Conservation (phyloP, 2,888 invertebrate species). For the Agrochola lychnidis region DNA sequence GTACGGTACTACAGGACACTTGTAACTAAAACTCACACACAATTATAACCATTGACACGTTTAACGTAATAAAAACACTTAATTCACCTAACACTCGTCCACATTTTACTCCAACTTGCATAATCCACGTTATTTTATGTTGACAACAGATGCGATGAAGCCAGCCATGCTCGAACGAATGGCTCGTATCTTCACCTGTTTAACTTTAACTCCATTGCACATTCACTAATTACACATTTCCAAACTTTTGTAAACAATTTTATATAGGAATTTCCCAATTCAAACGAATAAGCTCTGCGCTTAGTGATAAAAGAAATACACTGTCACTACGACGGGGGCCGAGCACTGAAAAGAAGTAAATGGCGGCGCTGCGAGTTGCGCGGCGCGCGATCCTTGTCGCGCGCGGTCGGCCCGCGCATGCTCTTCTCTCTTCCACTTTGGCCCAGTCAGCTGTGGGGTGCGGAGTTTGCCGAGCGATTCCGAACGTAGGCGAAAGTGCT, state of each 20-base stretch:
- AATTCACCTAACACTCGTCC: slow-evolving; percentile 88
- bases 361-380: slow-evolving; percentile 86
- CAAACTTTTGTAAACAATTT: slow-evolving; percentile 81
- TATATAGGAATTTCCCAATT: slow-evolving; percentile 85
- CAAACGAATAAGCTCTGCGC: slow-evolving; percentile 83
- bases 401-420: slow-evolving; percentile 62
- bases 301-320: slow-evolving; percentile 80
- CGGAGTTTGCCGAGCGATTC: slow-evolving; percentile 81
- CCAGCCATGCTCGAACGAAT: slow-evolving; percentile 82
- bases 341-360: slow-evolving; percentile 88
- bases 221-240: slow-evolving; percentile 77
- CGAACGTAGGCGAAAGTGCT: slow-evolving; percentile 88
- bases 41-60: slow-evolving; percentile 62
- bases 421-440: slow-evolving; percentile 78
- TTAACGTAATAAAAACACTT: slow-evolving; percentile 68
- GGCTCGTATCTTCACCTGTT: slow-evolving; percentile 74
- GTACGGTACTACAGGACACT: slow-evolving; percentile 44
- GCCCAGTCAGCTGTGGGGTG: slow-evolving; percentile 88
- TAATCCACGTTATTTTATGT: slow-evolving; percentile 89
- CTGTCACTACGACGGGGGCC: slow-evolving; percentile 87
- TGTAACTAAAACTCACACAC: slow-evolving; percentile 64
- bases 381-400: slow-evolving; percentile 77
- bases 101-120: slow-evolving; percentile 89
- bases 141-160: slow-evolving; percentile 86
- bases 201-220: slow-evolving; percentile 76